Percentiles rank a stretch among this genome's conserved stretches.
Conservation (phyloP, 2,113 vertebrate genomes). For the Oreochromis aureus region DNA sequence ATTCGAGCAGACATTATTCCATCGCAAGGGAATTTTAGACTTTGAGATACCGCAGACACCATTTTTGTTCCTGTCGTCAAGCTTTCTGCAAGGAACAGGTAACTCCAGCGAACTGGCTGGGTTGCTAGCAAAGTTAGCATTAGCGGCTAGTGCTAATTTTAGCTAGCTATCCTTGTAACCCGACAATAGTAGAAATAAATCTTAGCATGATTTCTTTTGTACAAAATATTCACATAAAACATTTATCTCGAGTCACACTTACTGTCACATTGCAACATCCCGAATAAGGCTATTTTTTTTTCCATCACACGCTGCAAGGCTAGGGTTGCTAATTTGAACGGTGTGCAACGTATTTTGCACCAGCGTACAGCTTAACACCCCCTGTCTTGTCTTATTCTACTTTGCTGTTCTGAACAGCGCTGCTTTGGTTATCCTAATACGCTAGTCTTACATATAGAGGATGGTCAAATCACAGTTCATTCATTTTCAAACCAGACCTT, state of each 20-base stretch:
- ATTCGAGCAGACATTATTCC: background rate
- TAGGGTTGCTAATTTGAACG: background rate
- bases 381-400: background rate
- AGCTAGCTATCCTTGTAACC: background rate
- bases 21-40: background rate
- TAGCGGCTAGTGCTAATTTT: background rate
- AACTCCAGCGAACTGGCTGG: background rate
- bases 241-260: background rate
- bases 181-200: background rate
- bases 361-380: background rate
- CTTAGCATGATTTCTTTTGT: background rate
- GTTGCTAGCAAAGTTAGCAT: background rate
- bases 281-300: background rate
- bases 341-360: background rate
- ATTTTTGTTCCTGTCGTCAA: background rate
- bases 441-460: background rate
- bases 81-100: constrained; percentile 3
- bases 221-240: background rate
- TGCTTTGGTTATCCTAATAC: background rate
- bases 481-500: background rate
- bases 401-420: background rate
- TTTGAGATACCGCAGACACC: background rate
- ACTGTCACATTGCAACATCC: background rate
- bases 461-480: background rate
- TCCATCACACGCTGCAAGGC: background rate